A percentile compares a stretch with the other conserved stretches of the same genome.
Conservation (phyloP, 2,113 vertebrate genomes). For the Microtus richardsoni region DNA sequence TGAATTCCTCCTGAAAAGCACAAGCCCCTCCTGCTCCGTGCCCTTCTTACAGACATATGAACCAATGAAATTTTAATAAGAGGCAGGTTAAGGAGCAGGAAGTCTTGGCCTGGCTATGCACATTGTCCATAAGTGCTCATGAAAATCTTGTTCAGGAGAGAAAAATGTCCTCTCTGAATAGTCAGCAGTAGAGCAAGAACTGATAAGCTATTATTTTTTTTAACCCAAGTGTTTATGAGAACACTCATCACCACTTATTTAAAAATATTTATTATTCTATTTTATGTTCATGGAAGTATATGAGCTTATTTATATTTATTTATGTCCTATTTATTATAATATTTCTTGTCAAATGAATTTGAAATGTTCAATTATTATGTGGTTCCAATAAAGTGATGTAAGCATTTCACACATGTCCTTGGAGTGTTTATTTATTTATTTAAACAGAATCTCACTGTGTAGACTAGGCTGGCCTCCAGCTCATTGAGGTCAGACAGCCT, state of each 20-base stretch:
- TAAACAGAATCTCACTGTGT: neutral
- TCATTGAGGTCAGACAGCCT: neutral
- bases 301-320: conserved; percentile 66
- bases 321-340: conserved; percentile 80
- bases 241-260: conserved; percentile 70
- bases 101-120: rapidly evolving
- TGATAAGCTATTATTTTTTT: conserved; percentile 60
- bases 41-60: neutral
- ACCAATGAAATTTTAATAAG: neutral
- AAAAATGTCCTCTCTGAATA: neutral
- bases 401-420: conserved; percentile 30
- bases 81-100: neutral
- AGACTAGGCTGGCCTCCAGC: neutral
- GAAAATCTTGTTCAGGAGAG: neutral
- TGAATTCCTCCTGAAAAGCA: conserved; percentile 67
- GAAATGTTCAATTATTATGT: neutral
- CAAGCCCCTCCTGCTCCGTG: too few species aligned
- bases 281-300: conserved; percentile 55
- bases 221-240: conserved; percentile 22
- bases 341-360: conserved; percentile 79
- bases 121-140: neutral
- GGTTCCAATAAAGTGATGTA: neutral
- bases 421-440: neutral
- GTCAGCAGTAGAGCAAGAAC: conserved; percentile 14
- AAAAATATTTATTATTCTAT: conserved; percentile 72